Evolutionary conservation across 2,888 invertebrate genomes (phyloP), one percentile per base, ranked within the genome.

Genomic region (Pyralis farinalis): DNA sequence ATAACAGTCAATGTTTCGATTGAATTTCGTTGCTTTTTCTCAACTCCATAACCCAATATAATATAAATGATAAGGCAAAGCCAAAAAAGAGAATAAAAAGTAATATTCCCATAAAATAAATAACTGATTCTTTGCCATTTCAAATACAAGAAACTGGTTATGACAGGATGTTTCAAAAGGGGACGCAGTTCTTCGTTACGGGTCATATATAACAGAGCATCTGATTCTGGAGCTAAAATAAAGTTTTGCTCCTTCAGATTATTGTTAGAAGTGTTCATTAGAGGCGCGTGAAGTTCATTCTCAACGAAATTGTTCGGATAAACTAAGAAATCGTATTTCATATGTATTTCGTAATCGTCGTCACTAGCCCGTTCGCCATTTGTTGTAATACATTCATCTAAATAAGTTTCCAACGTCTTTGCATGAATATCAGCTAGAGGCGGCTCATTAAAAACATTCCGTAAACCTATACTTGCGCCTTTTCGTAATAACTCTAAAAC

Each of bases 81-180:
- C 72, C 94, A 94, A 58, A 95, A 93, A 0, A 93, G 63, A 0
- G 93, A 73, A 71, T 95, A 96, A 53, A 95, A 92, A 1, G 92
- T 73, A 22, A 96, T 91, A 62, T 96, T 96, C 1, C 92, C 84
- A 51, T 92, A 94, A 62, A 95, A 94, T 22, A 95, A 87, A 49
- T 92, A 91, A 41, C 94, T 92, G 48, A 96, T 92, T 45, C 93
- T 90, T 70, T 94, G 92, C 95, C 96, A 96, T 71, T 96, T 96
- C 43, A 96, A 85, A 56, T 94, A 93, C 3, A 96, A 75, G 58
- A 96, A 96, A 53, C 95, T 95, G 0, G 94, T 93, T 34, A 96
- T 91, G 0, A 96, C 90, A 0, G 96, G 96, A 81, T 96, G 96
- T 54, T 93, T 94, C 10, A 96, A 73, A 22, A 96, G 79, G 45